Base-by-base conservation (phyloP, 1,140 invertebrate genomes). In the Drosophila lini region DNA sequence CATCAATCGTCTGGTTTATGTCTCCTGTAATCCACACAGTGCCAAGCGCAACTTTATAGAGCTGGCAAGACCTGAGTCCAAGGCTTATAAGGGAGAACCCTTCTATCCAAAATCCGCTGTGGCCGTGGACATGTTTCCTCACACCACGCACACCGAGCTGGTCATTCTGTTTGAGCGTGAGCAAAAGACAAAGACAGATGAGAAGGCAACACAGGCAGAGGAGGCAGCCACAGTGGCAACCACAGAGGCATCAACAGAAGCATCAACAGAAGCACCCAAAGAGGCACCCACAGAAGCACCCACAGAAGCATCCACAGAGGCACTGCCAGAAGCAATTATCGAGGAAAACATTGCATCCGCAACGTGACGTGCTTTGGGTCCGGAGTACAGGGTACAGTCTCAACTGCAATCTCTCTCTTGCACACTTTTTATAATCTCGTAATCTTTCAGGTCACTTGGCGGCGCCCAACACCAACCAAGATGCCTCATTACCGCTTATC, bases 41-140 rank as follows among this genome's bases (percentile, higher is more conserved):
- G 98, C 97, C 0, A 94, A 95, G 63, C 96, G 95, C 81, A 99
- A 99, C 94, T 96, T 99, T 89, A 93, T 98, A n/a, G 97, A 98
- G 93, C 94, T 98, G 48, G 94, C 96, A 1, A 94, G 96, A 47
- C 95, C 96, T 0, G 92, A 93, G 42, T 98, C 97, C 1, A 98
- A 98, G 92, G 96, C 96, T 15, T 95, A 97, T 81, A 93, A 94
- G 31, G 97, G 97, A 0, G 94, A 95, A 32, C 97, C 97, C 3
- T 97, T 98, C 91, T 93, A 96, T 34, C 96, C 97, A 0, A 94
- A 95, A 2, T 94, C 95, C 79, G 97, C 97, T 1, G 93, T 98
- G 13, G 96, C 97, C 7, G 96, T 99, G 2, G 98, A 99, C 91
- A 95, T 99, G 95, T 99, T 99, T 93, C 98, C 98, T 0, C 94